Evolutionary conservation across 2,888 invertebrate species (phyloP).

Genomic region (Drosophila nr. perissopoda): DNA sequence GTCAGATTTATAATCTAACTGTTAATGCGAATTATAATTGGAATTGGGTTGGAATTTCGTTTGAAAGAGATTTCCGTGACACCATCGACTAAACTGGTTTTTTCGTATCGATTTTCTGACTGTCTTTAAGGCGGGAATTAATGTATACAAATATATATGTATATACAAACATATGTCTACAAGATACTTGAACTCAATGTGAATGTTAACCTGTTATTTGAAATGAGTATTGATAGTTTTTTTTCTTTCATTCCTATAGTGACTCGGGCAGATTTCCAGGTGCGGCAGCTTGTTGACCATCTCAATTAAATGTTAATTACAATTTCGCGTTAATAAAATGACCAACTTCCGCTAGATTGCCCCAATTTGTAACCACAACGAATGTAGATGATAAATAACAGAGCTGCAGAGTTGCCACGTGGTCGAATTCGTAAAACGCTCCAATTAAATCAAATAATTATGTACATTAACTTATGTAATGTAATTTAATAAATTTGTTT

Average conservation of each 20-base stretch:
- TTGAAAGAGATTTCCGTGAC: slow-evolving; percentile 5
- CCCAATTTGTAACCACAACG: slow-evolving; percentile 36
- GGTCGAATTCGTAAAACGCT: slow-evolving; percentile 37
- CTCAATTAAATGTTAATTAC: slow-evolving; percentile 19
- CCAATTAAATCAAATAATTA: slow-evolving; percentile 54
- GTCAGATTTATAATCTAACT: not conserved
- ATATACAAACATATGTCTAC: not conserved
- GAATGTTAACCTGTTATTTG: slow-evolving; percentile 14
- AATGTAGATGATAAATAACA: slow-evolving; percentile 14
- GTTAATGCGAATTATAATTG: not conserved
- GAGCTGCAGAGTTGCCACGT: slow-evolving; percentile 49
- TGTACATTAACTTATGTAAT: slow-evolving; percentile 33
- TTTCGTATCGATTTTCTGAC: slow-evolving; percentile 7
- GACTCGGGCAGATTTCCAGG: slow-evolving; percentile 5
- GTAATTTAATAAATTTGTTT: not conserved
- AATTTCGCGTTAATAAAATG: slow-evolving; percentile 63
- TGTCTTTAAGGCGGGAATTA: slow-evolving; percentile 1
- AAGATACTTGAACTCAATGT: not conserved
- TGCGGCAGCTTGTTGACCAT: slow-evolving; percentile 8
- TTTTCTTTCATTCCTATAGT: not conserved
- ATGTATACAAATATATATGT: not conserved
- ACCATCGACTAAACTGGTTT: slow-evolving; percentile 14
- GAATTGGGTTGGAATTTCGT: slow-evolving; percentile 1
- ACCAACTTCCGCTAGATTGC: slow-evolving; percentile 61
- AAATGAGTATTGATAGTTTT: slow-evolving; percentile 2